Percentiles rank a stretch among this genome's conserved stretches.
These are phyloP conservation scores for Ectropis grisescens DNA, from an alignment of 1,140 invertebrate species.

Conservation along the genomic window DNA sequence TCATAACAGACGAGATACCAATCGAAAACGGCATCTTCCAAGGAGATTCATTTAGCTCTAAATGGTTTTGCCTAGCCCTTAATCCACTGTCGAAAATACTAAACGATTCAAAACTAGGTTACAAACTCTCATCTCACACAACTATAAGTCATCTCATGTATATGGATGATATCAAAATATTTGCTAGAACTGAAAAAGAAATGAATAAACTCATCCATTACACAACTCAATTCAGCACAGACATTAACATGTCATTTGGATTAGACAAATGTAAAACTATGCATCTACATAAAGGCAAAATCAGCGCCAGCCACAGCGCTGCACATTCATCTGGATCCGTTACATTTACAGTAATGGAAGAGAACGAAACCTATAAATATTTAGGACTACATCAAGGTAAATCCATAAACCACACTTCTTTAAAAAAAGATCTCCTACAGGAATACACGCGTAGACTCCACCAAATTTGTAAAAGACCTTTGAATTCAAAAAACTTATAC, in stretches of 20 bases:
- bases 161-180: not conserved
- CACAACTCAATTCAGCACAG: conserved; percentile 6
- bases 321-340: too few relatives aligned
- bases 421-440: too few relatives aligned
- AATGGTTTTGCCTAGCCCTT: conserved; percentile 14
- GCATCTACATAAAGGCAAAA: conserved; percentile 4
- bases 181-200: not conserved
- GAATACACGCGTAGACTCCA: too few relatives aligned
- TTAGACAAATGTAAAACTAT: conserved; percentile 13
- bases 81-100: conserved; percentile 9
- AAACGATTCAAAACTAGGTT: not conserved
- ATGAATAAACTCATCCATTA: not conserved
- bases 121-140: not conserved
- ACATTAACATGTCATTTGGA: conserved; percentile 13
- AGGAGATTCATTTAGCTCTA: conserved; percentile 10
- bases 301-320: not conserved
- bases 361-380: too few relatives aligned
- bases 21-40: conserved; percentile 12
- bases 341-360: too few relatives aligned
- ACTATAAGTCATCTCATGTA: not conserved
- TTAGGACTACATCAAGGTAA: too few relatives aligned
- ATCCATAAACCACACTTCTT: too few relatives aligned
- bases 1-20: not conserved
- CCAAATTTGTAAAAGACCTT: too few relatives aligned
- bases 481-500: too few relatives aligned